Base-by-base conservation (phyloP, 2,113 vertebrate species). In the Aleadryas rufinucha region DNA sequence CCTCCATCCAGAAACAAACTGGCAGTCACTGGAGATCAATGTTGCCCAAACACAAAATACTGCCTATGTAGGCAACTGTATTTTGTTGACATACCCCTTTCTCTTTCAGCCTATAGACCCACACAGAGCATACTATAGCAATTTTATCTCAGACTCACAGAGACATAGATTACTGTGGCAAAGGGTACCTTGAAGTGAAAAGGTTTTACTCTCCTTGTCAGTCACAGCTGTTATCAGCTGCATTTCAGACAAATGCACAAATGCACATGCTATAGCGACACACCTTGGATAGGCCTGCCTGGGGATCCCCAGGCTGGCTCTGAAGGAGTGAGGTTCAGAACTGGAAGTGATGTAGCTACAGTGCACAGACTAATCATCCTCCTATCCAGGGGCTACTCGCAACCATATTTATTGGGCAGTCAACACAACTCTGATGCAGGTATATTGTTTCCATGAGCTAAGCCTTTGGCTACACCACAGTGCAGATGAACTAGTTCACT, bases 231-330 rank as follows among this genome's bases (percentile, higher is more conserved):
- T 66, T 65, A 74, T 50, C 81, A 85, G 16, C 28, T 72, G 53
- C 7, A 1, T 91, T 84, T 89, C 69, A 81, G 39, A 61, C 13
- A 84, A 54, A 78, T 0, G 4, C 37, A 37, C 6, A 28, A 53
- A 74, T 0, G 4, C 33, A 41, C 9, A 2, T 30, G 4, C n/a
- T 70, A 19, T 22, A 20, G 22, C 5, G 9, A 14, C 37, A 39
- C 31, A 64, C 16, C 33, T 79, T 85, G 61, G 28, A 21, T 42
- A n/a, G 20, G 5, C 39, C 77, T 71, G 47, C 44, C 8, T 13
- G 15, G 27, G 50, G 44, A 50, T 42, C 13, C 19, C 27, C 47
- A 23, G 17, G 30, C 14, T 78, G 50, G 5, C 14, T 81, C 39
- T 56, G 47, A 71, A 26, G 16, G 20, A 70, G 15, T 44, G 57